These are phyloP conservation scores for Drosophila merina DNA, from an alignment of 2,888 invertebrate genomes.

Conservation along the genomic window DNA sequence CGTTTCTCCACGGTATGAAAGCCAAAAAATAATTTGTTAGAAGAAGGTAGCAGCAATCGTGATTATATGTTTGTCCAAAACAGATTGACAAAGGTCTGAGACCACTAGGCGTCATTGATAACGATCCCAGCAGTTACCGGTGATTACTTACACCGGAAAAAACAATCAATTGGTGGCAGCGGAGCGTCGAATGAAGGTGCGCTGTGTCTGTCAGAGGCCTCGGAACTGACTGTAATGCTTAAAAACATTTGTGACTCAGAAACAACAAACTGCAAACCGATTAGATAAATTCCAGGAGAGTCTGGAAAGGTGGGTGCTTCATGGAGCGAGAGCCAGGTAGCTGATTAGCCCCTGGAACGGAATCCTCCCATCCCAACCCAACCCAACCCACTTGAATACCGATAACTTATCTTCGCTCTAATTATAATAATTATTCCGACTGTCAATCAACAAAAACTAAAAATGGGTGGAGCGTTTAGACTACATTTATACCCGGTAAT, in stretches of 20 bases:
- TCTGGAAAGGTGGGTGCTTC: neutral
- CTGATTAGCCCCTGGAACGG: constrained; percentile 4
- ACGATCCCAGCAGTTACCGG: neutral
- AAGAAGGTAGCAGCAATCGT: too few species aligned
- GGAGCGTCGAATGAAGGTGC: neutral
- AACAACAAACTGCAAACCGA: constrained; percentile 10
- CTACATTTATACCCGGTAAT: neutral
- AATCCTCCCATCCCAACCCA: neutral
- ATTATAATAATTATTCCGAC: constrained; percentile 1
- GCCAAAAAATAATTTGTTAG: neutral
- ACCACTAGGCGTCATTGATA: constrained; percentile 3
- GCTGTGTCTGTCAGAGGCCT: constrained; percentile 11
- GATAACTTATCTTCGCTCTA: constrained; percentile 3
- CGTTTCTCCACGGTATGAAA: neutral
- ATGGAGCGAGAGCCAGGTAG: neutral
- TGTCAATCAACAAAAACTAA: neutral
- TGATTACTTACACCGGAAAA: constrained; percentile 31
- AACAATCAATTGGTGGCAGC: neutral
- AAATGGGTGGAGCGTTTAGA: neutral
- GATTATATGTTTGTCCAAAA: neutral
- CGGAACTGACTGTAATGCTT: constrained; percentile 17
- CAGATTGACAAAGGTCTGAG: neutral
- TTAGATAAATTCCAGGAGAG: constrained; percentile 41
- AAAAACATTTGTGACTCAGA: constrained; percentile 29
- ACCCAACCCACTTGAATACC: neutral